Percentiles rank a stretch among this genome's conserved stretches.
These are phyloP conservation scores for Heliornis fulica DNA, from an alignment of 2,113 vertebrate genomes.

Conservation along the genomic window DNA sequence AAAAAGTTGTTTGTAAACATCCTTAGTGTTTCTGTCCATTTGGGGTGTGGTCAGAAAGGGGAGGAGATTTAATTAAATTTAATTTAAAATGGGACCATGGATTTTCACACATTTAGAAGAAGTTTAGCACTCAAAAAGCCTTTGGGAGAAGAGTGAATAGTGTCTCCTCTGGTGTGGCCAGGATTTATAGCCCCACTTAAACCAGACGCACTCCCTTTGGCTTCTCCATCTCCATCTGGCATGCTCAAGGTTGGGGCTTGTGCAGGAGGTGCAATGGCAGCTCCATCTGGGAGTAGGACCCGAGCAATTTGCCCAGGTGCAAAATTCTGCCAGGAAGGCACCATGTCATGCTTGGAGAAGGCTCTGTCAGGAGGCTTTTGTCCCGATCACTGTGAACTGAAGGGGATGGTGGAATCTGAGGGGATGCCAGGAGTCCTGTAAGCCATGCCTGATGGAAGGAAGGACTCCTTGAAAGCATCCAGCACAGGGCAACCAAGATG, in stretches of 20 bases:
- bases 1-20: not conserved
- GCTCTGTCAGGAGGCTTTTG: fast-evolving
- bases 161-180: not conserved
- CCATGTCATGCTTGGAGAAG: not conserved
- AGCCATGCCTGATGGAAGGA: not conserved
- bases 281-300: fast-evolving
- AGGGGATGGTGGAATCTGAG: not conserved
- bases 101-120: not conserved
- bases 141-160: not conserved
- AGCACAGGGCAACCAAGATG: no score
- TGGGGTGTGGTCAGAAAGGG: not conserved
- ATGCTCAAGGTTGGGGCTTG: no score
- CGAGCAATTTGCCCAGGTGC: not conserved
- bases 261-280: not conserved
- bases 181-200: not conserved
- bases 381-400: not conserved
- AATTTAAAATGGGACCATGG: not conserved
- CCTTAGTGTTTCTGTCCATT: not conserved
- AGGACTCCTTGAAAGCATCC: no score
- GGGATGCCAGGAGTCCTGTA: not conserved
- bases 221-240: not conserved
- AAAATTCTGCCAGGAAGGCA: not conserved
- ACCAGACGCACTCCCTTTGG: not conserved
- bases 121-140: not conserved
- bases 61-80: not conserved